Evolutionary conservation across 2,797 vertebrate species (phyloP), one percentile per base, ranked within the genome.

Genomic region (Choloepus didactylus): DNA sequence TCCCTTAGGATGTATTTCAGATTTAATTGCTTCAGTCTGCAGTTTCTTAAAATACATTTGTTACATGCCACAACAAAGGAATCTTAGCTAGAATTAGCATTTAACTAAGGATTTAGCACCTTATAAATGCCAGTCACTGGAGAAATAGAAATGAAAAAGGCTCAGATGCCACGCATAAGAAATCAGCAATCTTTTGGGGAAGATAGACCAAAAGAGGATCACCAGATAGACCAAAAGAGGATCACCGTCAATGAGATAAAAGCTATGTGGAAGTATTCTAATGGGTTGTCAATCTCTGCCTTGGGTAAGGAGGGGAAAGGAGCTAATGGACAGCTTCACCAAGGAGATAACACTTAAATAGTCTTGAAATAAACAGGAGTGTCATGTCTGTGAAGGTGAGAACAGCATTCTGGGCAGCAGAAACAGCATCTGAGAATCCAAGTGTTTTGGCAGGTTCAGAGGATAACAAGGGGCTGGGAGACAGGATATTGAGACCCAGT

Each of bases 401-500:
- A 7, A 35, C n/a, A 19, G 15, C 2, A 3, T 46, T 44, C 49
- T 15, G 21, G 49, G 66, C 41, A 49, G 41, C 4, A 59, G 5
- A 21, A 18, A 29, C 2, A 10, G 27, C 15, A 14, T n/a, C 31
- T 21, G 0, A 27, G 66, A 31, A 3, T 25, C 14, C 0, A 21
- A n/a, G 76, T 31, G 19, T 16, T 9, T 10, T 1, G 44, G n/a
- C 4, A 4, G 79, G 18, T 8, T 19, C 9, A 25, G 9, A 31
- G n/a, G 31, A 35, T 9, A 70, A 66, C 91, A 70, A 2, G 4
- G 11, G 19, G 12, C 31, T 19, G 7, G 19, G 27, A 9, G 8
- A 0, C 6, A 5, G n/a, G 67, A 1, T 27, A 31, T 31, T 6
- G 49, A 35, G 64, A n/a, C 9, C 35, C 23, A 0, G 3, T 0